A percentile compares a stretch with the other conserved stretches of the same genome.
Evolutionary conservation across 2,888 invertebrate species (phyloP).

Genomic region (Resseliella maxima): DNA sequence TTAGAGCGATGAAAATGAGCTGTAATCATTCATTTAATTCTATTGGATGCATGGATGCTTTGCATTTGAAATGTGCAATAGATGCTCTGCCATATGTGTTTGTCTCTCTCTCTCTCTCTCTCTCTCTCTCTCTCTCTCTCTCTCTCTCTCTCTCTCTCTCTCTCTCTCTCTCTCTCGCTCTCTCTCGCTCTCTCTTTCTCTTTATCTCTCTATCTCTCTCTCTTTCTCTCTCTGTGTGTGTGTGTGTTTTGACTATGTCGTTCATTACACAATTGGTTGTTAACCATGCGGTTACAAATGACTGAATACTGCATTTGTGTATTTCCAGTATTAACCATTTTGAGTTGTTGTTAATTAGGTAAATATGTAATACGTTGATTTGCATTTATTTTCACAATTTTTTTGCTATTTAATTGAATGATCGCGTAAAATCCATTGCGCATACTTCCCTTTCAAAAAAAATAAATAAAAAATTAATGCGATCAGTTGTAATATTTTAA

Average conservation of each 20-base stretch:
- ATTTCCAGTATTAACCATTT: neutral
- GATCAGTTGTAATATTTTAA: too few species aligned
- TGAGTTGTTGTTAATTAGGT: neutral
- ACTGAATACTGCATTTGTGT: neutral
- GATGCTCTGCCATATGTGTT: too few species aligned
- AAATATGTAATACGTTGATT: constrained; percentile 43
- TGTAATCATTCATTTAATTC: neutral
- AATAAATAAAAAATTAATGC: neutral
- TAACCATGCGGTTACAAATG: constrained; percentile 17
- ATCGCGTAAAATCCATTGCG: neutral
- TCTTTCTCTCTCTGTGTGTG: neutral
- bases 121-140: too few species aligned
- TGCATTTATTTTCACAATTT: constrained; percentile 42
- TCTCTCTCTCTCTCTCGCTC: too few species aligned
- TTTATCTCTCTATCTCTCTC: neutral
- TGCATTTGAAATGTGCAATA: too few species aligned
- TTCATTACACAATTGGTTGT: constrained; percentile 36
- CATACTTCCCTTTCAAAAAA: neutral
- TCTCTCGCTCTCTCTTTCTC: too few species aligned
- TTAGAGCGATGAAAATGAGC: neutral
- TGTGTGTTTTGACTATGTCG: neutral
- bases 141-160: too few species aligned
- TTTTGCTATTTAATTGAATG: neutral
- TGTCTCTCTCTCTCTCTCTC: too few species aligned
- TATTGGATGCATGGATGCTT: too few species aligned